Evolutionary conservation across 2,113 vertebrate species (phyloP).

Genomic region (Sander lucioperca): DNA sequence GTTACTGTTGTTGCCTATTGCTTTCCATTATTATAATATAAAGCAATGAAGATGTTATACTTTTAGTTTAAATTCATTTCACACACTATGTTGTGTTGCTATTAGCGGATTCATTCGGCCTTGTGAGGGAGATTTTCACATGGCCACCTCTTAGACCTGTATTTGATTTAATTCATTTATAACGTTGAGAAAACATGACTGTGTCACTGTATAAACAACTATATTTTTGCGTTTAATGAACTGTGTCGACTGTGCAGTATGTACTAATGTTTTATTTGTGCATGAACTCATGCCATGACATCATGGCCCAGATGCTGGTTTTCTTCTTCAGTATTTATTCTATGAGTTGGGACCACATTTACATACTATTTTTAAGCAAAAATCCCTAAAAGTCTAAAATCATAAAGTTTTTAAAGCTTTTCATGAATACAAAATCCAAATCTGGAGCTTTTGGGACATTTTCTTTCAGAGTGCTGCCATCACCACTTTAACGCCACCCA

Average conservation of each 20-base stretch:
- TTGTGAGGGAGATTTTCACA: neutral
- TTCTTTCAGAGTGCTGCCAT: slow-evolving; percentile 5
- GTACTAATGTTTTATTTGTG: neutral
- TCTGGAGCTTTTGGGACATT: slow-evolving; percentile 12
- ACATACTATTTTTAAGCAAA: neutral
- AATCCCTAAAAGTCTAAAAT: neutral
- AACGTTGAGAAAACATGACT: neutral
- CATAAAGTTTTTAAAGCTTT: neutral
- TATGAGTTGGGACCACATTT: neutral
- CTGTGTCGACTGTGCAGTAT: neutral
- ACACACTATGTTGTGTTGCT: neutral
- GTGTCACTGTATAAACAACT: neutral
- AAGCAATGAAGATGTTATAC: neutral
- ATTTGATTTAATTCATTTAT: slow-evolving; percentile 14
- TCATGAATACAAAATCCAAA: slow-evolving; percentile 3
- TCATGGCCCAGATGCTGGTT: neutral
- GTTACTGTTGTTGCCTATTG: neutral
- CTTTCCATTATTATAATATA: slow-evolving; percentile 12
- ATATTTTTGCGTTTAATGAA: slow-evolving; percentile 4
- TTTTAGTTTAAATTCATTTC: neutral
- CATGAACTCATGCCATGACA: slow-evolving; percentile 30
- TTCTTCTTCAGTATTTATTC: neutral
- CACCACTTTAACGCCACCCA: slow-evolving; percentile 9
- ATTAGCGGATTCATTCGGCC: neutral
- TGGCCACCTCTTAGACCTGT: neutral